Base-by-base conservation (phyloP, 2,113 vertebrate genomes). In the Leuciscus idus region DNA sequence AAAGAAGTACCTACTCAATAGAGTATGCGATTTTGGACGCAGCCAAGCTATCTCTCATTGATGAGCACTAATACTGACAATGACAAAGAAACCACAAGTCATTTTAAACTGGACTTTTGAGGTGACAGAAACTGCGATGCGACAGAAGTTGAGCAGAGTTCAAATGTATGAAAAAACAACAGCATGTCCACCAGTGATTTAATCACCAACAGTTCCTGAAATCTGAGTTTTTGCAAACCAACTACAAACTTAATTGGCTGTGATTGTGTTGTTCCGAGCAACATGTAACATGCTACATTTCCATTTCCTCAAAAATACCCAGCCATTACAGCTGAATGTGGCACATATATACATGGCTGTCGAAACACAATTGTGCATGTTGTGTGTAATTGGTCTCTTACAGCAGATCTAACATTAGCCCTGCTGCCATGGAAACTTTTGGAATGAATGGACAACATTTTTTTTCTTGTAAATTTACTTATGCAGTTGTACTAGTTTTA, bases 341-440 rank as follows among this genome's bases (percentile, higher is more conserved):
- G 76, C 78, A 81, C 36, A 64, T 66, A 62, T 13, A n/a, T 6
- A 33, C 62, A 64, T 11, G 61, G 80, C 66, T 23, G 46, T 70
- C 10, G 64, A 55, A 46, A 72, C 46, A 83, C 62, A 72, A 23
- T 55, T 83, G 64, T 55, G 48, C 64, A 83, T 72, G 12, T 72
- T 83, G 64, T 59, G 68, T 84, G 50, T 57, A 55, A 70, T 19
- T 59, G 82, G 81, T 52, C 82, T 73, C 48, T 84, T 13, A 10
- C 66, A 73, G 82, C 66, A 43, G 82, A 84, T 84, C 13, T 73
- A 59, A 84, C 82, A 73, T 73, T 43, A 84, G 82, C 6, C 0
- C 43, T 64, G 77, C 68, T 76, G 73, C 81, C 86, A 73, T 84
- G 86, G 86, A 39, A 84, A 84, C 75, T 81, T 80, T 62, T 84